Percentiles rank a stretch among this genome's conserved stretches.
phyloP scores from a whole-genome alignment of 2,888 invertebrate species.

The Exocentrus adspersus region DNA sequence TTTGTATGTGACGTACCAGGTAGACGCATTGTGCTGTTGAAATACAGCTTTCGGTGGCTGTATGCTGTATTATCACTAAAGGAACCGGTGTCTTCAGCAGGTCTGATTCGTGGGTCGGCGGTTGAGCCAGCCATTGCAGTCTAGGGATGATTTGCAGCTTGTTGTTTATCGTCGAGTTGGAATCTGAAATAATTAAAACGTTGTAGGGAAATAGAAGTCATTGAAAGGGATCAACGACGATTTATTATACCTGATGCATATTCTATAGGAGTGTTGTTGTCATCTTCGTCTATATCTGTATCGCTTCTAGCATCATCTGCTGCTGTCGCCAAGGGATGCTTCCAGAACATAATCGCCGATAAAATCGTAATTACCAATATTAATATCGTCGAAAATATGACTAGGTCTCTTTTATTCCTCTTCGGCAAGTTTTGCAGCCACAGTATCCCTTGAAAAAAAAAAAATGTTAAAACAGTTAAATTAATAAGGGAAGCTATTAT shows the following conservation, averaged over 20 bases:
- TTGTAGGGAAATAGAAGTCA: too few relatives aligned
- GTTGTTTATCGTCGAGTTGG: constrained; percentile 17
- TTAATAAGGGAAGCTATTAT: too few relatives aligned
- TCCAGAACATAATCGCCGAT: constrained; percentile 40
- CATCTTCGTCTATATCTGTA: constrained; percentile 46
- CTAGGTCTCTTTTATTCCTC: constrained; percentile 41
- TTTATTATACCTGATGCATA: constrained; percentile 40
- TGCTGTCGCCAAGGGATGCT: constrained; percentile 11
- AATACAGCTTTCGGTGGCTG: constrained; percentile 71
- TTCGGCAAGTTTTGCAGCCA: constrained; percentile 44
- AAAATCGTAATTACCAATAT: constrained; percentile 41
- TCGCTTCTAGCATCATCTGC: neutral
- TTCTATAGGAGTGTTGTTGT: constrained; percentile 40
- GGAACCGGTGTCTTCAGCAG: constrained; percentile 65
- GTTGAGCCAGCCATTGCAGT: constrained; percentile 72
- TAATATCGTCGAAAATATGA: constrained; percentile 40
- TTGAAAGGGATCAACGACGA: too few relatives aligned
- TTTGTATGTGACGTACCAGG: constrained; percentile 68
- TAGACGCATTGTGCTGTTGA: constrained; percentile 55
- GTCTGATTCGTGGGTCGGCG: constrained; percentile 58
- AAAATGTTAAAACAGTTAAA: neutral
- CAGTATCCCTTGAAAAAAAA: constrained; percentile 41
- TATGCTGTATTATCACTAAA: constrained; percentile 72
- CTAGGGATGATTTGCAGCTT: constrained; percentile 8
- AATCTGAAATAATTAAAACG: constrained; percentile 21